Base-by-base conservation (phyloP, 2,888 invertebrate species). In the Chloromyia formosa region DNA sequence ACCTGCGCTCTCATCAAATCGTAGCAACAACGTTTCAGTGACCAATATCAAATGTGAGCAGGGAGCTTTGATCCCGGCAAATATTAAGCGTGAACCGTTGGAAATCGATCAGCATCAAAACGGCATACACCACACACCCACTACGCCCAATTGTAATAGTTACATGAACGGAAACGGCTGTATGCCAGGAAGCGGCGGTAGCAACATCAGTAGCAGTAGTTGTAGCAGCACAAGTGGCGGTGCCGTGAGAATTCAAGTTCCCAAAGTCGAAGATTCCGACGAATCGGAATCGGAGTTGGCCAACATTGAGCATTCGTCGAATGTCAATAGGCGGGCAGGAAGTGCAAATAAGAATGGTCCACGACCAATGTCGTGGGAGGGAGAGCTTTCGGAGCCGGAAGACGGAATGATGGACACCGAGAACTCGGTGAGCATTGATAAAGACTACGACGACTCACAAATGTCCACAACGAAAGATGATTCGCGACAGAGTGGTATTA, bases 321-420 rank as follows among this genome's bases (percentile, higher is more conserved):
- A 84, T 75, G 89, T 89, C n/a, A 89, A 88, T 77, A 82, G 89
- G 74, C 84, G 89, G 45, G 79, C 79, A 7, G 86, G 84, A 75
- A 87, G 86, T 78, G 86, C 45, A 58, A 80, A 81, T 60, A 84
- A 84, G 76, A 85, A 83, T 76, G 88, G 88, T 61, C 89, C 89
- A 9, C 86, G 96, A 71, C 96, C 96, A 64, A 96, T 96, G 96
- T 95, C 95, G 7, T 96, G 96, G 96, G 96, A 96, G 84, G 96
- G 96, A 9, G 95, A 95, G 84, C 88, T 96, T 12, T 95, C 95
- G 1, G 96, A 96, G 82, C 90, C 92, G n/a, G 94, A 94, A 78
- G 90, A 90, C 86, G 87, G 84, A 18, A 86, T 86, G 85, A 86
- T 86, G 85, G 86, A 86, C 64, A 84, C 84, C 3, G 86, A 83